Base-by-base conservation (phyloP, 2,888 invertebrate genomes). In the Agapostemon virescens region DNA sequence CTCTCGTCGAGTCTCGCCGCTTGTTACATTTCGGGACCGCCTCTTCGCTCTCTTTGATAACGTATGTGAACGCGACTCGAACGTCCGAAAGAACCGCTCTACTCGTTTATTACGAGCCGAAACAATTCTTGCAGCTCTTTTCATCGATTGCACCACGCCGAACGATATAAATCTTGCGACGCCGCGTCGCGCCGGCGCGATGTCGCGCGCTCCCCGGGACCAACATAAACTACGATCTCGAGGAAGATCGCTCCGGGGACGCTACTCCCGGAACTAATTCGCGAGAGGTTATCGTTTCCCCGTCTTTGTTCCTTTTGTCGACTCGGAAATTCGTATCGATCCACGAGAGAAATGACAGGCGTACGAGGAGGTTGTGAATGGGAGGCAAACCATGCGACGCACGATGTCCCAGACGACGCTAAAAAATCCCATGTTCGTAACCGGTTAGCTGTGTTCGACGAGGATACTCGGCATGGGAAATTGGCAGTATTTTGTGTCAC, bases 61-160 rank as follows among this genome's bases (percentile, higher is more conserved):
- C 80, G 76, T 77, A 76, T 72, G 71, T 61, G 85, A 74, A n/a
- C 75, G 76, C 73, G 73, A 80, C 80, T 73, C 58, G 58, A 49
- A 30, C 81, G 52, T 40, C 64, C 67, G 74, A 85, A 74, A 83
- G 74, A 67, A 55, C 68, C 45, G 23, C 68, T 74, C 66, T 73
- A 67, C 69, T 63, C 86, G 71, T 85, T 86, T 84, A 85, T 85
- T 84, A 82, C 77, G 74, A 69, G 76, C 73, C 79, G 71, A 72
- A 71, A 45, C 76, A 77, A 82, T 80, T 70, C 61, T 55, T 74
- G 73, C 38, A 52, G 58, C 49, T 75, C 83, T 83, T 78, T 75
- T 71, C 83, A 69, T 73, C 75, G 85, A 83, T 85, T 81, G 67
- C 68, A 68, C 74, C 68, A 67, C 11, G 36, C 61, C 55, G 75